Base-by-base conservation (phyloP, 2,113 vertebrate genomes). In the Carollia perspicillata region DNA sequence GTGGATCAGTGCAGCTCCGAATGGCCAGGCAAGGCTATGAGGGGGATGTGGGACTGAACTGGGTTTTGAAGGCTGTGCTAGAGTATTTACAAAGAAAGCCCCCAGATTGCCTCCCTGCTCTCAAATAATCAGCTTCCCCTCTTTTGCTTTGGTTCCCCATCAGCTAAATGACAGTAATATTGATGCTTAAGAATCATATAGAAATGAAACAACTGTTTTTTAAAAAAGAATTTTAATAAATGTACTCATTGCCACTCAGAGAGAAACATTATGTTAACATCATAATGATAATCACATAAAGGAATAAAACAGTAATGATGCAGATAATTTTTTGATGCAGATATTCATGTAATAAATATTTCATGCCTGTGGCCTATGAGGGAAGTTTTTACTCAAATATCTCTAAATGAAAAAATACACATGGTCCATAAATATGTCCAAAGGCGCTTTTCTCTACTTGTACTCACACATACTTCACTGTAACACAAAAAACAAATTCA, bases 401-500 rank as follows among this genome's bases (percentile, higher is more conserved):
- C 60, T 79, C 26, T 84, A 90, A 88, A 30, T 93, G 63, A 96
- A 93, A 93, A 79, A 72, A 91, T 60, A 79, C 79, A 60, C 92
- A 51, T 84, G 95, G 86, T 53, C 33, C 37, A 84, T 93, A 95
- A 96, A 97, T 68, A 94, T 84, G 65, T 75, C 44, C 65, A 68
- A 92, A 84, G 79, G 83, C 60, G 96, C 30, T 84, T 93, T 84
- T 96, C 75, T 91, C 65, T 83, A 84, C 28, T 91, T 84, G 65
- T 55, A 60, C 35, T 7, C 77, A 71, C 68, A 96, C 26, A 89
- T 89, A 89, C 78, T 37, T 95, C 94, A 77, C 68, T 75, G 40
- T 1, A 91, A 74, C 89, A 92, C 60, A 89, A 85, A 95, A 95
- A 96, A 53, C 42, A 94, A 96, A 85, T 80, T 83, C 94, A 94